phyloP scores from a whole-genome alignment of 2,113 vertebrate species.

The Apeltes quadracus region DNA sequence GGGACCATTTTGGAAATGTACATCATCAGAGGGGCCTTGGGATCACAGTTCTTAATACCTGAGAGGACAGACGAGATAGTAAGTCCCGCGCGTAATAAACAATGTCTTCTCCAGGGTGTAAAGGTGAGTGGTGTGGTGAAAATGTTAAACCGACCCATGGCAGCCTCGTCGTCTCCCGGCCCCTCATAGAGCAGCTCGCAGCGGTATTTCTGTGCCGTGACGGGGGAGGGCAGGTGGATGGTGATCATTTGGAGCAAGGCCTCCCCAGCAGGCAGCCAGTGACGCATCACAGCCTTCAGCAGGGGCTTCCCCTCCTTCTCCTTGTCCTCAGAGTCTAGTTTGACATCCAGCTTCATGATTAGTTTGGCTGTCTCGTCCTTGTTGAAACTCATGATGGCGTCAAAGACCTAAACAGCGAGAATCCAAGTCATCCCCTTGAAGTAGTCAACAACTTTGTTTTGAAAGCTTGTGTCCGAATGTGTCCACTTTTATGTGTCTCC shows the following conservation, averaged over 20 bases:
- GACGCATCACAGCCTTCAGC: constrained; percentile 95
- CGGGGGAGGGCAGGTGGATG: constrained; percentile 94
- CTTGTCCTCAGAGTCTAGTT: constrained; percentile 89
- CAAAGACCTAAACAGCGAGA: constrained; percentile 84
- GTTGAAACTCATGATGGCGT: constrained; percentile 94
- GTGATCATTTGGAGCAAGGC: constrained; percentile 98
- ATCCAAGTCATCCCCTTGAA: not conserved
- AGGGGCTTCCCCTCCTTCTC: constrained; percentile 93
- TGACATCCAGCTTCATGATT: constrained; percentile 92
- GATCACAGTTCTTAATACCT: constrained; percentile 96
- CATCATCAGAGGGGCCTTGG: constrained; percentile 95
- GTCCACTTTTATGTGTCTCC: not conserved
- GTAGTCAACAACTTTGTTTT: not conserved
- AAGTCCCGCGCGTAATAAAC: not conserved
- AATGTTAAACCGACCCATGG: constrained; percentile 85
- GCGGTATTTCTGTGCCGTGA: constrained; percentile 94
- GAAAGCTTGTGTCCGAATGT: not conserved
- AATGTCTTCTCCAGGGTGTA: not conserved
- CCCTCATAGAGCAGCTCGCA: constrained; percentile 96
- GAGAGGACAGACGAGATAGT: constrained; percentile 8
- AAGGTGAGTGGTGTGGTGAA: not conserved
- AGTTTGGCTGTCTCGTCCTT: constrained; percentile 91
- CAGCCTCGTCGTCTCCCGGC: constrained; percentile 92
- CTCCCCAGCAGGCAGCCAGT: constrained; percentile 94
- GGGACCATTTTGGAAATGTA: constrained; percentile 99